Percentiles rank a stretch among this genome's conserved stretches.
These are phyloP conservation scores for Scolopax mira DNA, from an alignment of 2,113 vertebrate genomes.

Conservation along the genomic window DNA sequence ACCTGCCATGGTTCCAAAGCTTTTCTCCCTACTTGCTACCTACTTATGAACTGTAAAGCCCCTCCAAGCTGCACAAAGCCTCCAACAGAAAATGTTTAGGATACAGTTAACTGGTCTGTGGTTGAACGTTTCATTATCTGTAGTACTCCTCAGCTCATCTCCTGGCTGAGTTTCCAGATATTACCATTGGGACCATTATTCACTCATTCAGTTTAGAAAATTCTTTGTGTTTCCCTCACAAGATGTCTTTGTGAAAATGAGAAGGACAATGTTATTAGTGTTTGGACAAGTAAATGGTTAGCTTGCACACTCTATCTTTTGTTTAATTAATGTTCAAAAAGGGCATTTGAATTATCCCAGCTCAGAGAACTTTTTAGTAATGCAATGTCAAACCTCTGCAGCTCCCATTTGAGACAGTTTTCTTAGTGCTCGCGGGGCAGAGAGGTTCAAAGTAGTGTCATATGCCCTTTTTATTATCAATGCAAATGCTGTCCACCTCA, in stretches of 20 bases:
- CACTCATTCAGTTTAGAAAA: neutral
- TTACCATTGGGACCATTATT: neutral
- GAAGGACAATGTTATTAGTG: constrained; percentile 3
- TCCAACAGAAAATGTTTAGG: neutral
- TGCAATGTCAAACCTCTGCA: neutral
- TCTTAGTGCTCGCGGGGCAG: neutral
- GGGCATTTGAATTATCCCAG: neutral
- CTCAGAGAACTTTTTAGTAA: neutral
- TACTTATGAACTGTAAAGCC: neutral
- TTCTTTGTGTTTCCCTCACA: neutral
- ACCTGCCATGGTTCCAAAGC: neutral
- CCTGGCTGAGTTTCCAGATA: neutral
- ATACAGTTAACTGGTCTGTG: neutral
- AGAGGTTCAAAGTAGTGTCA: neutral
- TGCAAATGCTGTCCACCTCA: constrained; percentile 4
- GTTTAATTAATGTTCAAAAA: neutral
- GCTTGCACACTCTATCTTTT: neutral
- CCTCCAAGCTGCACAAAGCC: neutral
- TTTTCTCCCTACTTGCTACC: neutral
- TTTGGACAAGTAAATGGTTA: neutral
- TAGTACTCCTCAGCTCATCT: neutral
- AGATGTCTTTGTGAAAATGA: constrained; percentile 2
- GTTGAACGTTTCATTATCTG: neutral
- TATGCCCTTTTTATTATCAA: constrained; percentile 2
- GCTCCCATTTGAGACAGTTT: neutral